These are phyloP conservation scores for Patella depressa DNA, from an alignment of 2,888 invertebrate genomes.

Conservation along the genomic window DNA sequence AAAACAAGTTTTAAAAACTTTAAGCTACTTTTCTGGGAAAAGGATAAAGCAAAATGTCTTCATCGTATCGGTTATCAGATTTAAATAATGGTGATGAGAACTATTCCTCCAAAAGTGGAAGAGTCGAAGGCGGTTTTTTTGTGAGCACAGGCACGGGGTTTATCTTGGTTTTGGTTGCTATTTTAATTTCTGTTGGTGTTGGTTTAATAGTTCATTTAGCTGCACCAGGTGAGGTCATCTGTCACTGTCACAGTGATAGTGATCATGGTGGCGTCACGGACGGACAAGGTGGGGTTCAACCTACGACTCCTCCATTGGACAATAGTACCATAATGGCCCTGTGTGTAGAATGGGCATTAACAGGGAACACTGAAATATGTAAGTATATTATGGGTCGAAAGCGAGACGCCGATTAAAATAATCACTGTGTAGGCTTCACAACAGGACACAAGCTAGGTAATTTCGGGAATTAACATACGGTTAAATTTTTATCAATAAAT, in stretches of 20 bases:
- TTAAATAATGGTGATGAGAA: not conserved
- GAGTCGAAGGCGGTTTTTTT: constrained; percentile 37
- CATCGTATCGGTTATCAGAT: too few relatives aligned
- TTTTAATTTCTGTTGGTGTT: constrained; percentile 57
- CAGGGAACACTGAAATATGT: constrained; percentile 41
- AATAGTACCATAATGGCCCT: constrained; percentile 22
- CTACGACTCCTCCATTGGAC: constrained; percentile 13
- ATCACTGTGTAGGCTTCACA: too few relatives aligned
- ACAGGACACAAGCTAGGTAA: too few relatives aligned
- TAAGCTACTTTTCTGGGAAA: too few relatives aligned
- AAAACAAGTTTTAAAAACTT: too few relatives aligned
- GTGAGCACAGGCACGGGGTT: constrained; percentile 49
- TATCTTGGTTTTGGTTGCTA: constrained; percentile 49
- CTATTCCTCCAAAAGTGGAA: not conserved
- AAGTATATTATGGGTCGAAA: constrained; percentile 20
- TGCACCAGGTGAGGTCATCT: constrained; percentile 64
- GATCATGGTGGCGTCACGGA: constrained; percentile 9
- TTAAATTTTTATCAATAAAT: too few relatives aligned
- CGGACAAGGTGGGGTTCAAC: constrained; percentile 13
- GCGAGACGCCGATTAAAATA: too few relatives aligned
- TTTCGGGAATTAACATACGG: too few relatives aligned
- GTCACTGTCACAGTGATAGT: constrained; percentile 41
- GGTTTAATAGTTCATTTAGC: constrained; percentile 60
- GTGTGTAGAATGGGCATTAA: constrained; percentile 36
- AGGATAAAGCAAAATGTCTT: too few relatives aligned